A percentile compares a stretch with the other conserved stretches of the same genome.
These are phyloP conservation scores for Spatula clypeata DNA, from an alignment of 2,797 vertebrate genomes.

Conservation along the genomic window DNA sequence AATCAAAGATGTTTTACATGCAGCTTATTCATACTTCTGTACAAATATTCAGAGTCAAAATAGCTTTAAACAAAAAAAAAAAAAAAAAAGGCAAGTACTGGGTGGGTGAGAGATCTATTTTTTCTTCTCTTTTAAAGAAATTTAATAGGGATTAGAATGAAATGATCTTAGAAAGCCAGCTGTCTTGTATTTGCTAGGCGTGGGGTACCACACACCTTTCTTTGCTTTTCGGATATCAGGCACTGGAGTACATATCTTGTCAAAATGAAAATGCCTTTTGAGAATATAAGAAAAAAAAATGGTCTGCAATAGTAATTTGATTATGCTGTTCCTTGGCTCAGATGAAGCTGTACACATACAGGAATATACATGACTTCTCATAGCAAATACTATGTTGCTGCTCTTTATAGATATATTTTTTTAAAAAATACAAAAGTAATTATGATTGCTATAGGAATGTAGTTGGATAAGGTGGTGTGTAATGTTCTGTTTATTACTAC, in stretches of 20 bases:
- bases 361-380: not conserved
- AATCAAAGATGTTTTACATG: not conserved
- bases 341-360: not conserved
- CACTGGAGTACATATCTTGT: not conserved
- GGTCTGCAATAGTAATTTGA: not conserved
- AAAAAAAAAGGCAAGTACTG: not conserved
- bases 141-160: not conserved
- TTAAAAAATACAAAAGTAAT: not conserved
- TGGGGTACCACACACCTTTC: not conserved
- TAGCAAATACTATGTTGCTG: not conserved
- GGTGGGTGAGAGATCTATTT: not conserved
- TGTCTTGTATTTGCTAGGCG: not conserved
- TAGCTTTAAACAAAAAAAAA: not conserved
- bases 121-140: conserved; percentile 1
- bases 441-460: not conserved
- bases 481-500: not conserved
- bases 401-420: not conserved
- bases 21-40: not conserved
- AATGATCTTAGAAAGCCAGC: not conserved
- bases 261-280: not conserved
- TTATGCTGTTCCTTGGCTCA: not conserved
- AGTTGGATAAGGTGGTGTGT: not conserved
- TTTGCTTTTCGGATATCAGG: not conserved
- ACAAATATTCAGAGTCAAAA: not conserved
- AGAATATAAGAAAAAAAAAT: not conserved